Evolutionary conservation across 2,113 vertebrate species (phyloP).

Genomic region (Nerophis ophidion): DNA sequence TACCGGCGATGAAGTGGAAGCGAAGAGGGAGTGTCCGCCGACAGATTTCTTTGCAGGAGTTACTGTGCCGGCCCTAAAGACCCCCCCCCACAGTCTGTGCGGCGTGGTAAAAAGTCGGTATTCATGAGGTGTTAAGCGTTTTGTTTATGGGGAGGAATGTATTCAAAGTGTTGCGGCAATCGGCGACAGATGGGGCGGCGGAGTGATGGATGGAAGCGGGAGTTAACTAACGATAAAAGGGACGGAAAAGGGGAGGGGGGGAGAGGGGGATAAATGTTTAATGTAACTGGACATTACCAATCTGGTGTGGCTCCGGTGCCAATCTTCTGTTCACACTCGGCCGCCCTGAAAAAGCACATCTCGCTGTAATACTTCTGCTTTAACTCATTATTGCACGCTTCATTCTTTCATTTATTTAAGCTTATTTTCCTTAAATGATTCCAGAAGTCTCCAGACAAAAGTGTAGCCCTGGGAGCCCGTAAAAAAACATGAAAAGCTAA

Average conservation of each 20-base stretch:
- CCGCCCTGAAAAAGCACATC: no score
- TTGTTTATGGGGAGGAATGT: slow-evolving; percentile 66
- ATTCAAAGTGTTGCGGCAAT: slow-evolving; percentile 71
- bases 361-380: no score
- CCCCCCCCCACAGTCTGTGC: slow-evolving; percentile 51
- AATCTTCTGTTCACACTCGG: slow-evolving; percentile 23
- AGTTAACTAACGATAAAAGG: slow-evolving; percentile 52
- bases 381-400: no score
- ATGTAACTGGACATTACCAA: slow-evolving; percentile 54
- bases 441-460: no score
- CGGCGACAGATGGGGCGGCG: slow-evolving; percentile 63
- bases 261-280: slow-evolving; percentile 41
- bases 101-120: slow-evolving; percentile 65
- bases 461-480: no score
- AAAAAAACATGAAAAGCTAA: no score
- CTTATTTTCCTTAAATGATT: no score
- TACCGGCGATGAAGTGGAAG: slow-evolving; percentile 76
- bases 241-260: slow-evolving; percentile 2
- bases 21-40: slow-evolving; percentile 55
- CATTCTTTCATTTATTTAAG: no score
- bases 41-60: slow-evolving; percentile 66
- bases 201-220: slow-evolving; percentile 55
- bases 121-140: slow-evolving; percentile 77
- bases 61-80: slow-evolving; percentile 56
- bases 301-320: slow-evolving; percentile 45